These are phyloP conservation scores for Venturia canescens DNA, from an alignment of 1,140 invertebrate species.

Conservation along the genomic window DNA sequence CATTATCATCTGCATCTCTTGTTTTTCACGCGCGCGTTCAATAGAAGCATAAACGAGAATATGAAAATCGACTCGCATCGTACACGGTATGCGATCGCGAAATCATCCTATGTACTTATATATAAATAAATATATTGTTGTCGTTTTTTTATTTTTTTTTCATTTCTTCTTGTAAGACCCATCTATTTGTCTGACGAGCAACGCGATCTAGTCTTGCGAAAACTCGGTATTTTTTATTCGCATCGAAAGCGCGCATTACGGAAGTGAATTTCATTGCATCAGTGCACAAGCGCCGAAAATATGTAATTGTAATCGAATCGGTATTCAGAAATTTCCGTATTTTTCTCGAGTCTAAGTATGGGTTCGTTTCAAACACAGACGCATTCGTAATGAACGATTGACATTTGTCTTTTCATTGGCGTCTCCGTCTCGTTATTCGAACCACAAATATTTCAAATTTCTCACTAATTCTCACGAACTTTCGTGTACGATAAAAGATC, in stretches of 20 bases:
- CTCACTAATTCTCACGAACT: too few species aligned
- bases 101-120: constrained; percentile 28
- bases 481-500: too few species aligned
- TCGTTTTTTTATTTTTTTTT: not conserved
- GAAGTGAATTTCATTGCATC: constrained; percentile 9
- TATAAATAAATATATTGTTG: not conserved
- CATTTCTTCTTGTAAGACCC: not conserved
- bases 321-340: not conserved
- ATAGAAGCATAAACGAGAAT: not conserved
- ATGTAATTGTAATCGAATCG: not conserved
- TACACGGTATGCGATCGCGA: not conserved
- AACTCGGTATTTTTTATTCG: constrained; percentile 24
- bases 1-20: constrained; percentile 1
- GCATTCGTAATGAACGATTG: too few species aligned
- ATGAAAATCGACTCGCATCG: constrained; percentile 1
- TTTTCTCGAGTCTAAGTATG: not conserved
- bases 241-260: not conserved
- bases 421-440: too few species aligned
- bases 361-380: not conserved
- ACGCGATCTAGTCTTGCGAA: constrained; percentile 9
- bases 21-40: constrained; percentile 6
- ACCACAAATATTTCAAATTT: too few species aligned
- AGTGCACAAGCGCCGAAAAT: not conserved
- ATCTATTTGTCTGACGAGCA: constrained; percentile 24
- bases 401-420: too few species aligned